Percentiles rank a stretch among this genome's conserved stretches.
phyloP scores from a whole-genome alignment of 2,888 invertebrate genomes.

The Melieria omissa region DNA sequence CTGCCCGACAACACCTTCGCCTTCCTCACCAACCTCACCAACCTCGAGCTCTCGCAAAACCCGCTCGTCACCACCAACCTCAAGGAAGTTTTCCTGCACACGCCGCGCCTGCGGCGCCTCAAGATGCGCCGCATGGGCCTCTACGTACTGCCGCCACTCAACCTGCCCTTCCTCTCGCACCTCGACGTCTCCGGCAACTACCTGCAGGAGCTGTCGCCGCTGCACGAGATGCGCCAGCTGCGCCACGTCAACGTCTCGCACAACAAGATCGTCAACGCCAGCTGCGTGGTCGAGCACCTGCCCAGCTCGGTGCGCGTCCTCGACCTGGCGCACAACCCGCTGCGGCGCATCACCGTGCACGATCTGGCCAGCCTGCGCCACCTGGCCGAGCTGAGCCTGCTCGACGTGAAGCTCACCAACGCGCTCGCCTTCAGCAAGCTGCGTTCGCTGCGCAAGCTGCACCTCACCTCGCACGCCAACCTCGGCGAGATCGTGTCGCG shows the following conservation, averaged over 20 bases:
- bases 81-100: conserved; percentile 87
- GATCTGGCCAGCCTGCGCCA: conserved; percentile 69
- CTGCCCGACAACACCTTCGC: conserved; percentile 90
- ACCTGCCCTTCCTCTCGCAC: conserved; percentile 80
- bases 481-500: conserved; percentile 78
- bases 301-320: conserved; percentile 79
- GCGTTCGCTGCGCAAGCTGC: conserved; percentile 78
- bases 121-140: conserved; percentile 82
- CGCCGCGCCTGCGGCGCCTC: conserved; percentile 82
- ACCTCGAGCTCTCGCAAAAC: conserved; percentile 84
- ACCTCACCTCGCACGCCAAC: conserved; percentile 78
- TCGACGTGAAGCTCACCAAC: conserved; percentile 79
- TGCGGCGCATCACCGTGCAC: conserved; percentile 77
- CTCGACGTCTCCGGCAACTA: conserved; percentile 84
- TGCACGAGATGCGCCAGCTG: conserved; percentile 77
- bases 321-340: conserved; percentile 85
- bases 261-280: conserved; percentile 80
- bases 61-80: conserved; percentile 84
- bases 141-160: conserved; percentile 79
- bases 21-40: conserved; percentile 80
- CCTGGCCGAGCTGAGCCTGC: conserved; percentile 79
- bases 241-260: conserved; percentile 80
- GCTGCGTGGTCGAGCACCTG: conserved; percentile 79
- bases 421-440: conserved; percentile 79
- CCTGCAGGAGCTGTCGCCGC: conserved; percentile 77